Base-by-base conservation (phyloP, 1,140 invertebrate species). In the Aphidius gifuensis region DNA sequence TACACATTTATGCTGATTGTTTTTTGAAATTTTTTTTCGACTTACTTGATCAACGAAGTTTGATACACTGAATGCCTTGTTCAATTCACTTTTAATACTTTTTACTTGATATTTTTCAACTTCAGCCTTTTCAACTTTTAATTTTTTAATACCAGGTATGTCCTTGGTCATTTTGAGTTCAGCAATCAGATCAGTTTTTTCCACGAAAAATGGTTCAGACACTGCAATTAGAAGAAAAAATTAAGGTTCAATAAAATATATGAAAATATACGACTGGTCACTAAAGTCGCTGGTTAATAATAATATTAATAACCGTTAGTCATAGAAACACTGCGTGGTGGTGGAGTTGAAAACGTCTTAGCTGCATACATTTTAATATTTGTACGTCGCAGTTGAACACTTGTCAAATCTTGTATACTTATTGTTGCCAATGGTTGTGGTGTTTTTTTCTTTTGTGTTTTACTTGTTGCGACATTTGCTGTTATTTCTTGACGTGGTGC, bases 81-180 rank as follows among this genome's bases (percentile, higher is more conserved):
- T 87, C 64, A 94, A 89, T 77, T 94, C 91, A 62, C 88, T 86
- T 69, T 90, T 90, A 21, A 92, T 84, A 73, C 90, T 88, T 74
- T 92, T 90, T 65, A 92, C 91, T 66, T 88, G 84, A 23, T 86
- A 85, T 68, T 89, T 89, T 75, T 93, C 91, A 60, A 88, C 86
- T 71, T 92, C 89, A 3, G 90, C 90, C 67, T 90, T 85, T 76
- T 94, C 92, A 43, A 93, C 90, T 79, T 94, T 95, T 80, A 94
- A 79, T 75, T 95, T 94, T 75, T 90, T 92, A 45, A 95, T 93
- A 2, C 93, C 93, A 0, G 90, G 88, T 55, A 96, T 93, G 70
- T 94, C 92, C 76, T 91, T 93, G 1, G 92, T 93, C 79, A 92
- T 86, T 78, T 96, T 95, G 45, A 96, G 74, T 74, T 95, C 93